Evolutionary conservation across 1,140 invertebrate species (phyloP).

Genomic region (Bombus soroeensis): DNA sequence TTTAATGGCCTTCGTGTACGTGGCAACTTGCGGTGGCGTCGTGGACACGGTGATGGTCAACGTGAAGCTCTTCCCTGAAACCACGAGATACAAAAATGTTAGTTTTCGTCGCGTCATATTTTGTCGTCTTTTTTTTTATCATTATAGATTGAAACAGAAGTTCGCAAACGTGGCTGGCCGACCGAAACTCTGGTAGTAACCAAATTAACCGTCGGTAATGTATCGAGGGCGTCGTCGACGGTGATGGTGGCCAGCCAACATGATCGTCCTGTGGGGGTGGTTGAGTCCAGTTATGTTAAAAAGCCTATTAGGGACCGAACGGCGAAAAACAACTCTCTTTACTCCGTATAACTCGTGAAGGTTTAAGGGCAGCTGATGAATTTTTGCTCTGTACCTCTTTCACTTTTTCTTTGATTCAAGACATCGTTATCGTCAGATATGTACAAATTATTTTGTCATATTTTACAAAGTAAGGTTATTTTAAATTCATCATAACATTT

Average conservation of each 20-base stretch:
- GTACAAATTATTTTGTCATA: too few species aligned
- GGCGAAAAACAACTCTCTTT: conserved; percentile 69
- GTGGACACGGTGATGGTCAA: conserved; percentile 97
- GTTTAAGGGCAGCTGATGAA: too few species aligned
- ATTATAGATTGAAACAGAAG: conserved; percentile 59
- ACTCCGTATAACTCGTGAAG: neutral
- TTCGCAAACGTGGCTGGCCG: conserved; percentile 72
- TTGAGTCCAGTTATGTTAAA: conserved; percentile 56
- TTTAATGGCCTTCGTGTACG: conserved; percentile 99
- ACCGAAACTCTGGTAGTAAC: conserved; percentile 71
- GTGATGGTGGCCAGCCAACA: conserved; percentile 55
- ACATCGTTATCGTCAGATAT: too few species aligned
- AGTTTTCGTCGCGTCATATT: neutral
- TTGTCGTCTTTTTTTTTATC: neutral
- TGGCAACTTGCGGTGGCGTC: conserved; percentile 96
- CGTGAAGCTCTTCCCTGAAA: conserved; percentile 97
- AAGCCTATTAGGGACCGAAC: conserved; percentile 63
- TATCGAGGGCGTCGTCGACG: conserved; percentile 70
- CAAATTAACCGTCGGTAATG: conserved; percentile 76
- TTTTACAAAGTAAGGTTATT: too few species aligned
- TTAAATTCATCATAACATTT: too few species aligned
- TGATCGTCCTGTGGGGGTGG: conserved; percentile 34
- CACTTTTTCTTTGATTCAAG: too few species aligned
- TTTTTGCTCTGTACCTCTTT: too few species aligned
- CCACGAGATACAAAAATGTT: conserved; percentile 45